These are phyloP conservation scores for Platyrinchus mystaceus DNA, from an alignment of 2,797 vertebrate species.

Conservation along the genomic window DNA sequence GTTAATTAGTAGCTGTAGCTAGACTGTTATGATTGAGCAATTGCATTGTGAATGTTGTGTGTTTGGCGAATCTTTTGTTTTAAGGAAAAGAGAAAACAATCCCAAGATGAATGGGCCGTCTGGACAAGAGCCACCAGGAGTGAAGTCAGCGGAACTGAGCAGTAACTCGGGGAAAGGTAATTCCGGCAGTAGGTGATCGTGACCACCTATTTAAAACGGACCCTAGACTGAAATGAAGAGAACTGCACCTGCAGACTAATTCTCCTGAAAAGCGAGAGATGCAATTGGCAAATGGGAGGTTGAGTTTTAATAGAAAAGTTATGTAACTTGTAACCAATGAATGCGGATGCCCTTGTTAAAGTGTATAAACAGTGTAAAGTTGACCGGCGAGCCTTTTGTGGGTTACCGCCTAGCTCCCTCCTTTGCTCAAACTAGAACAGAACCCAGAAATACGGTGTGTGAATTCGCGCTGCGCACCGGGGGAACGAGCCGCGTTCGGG, in stretches of 20 bases:
- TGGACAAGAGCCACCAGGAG: neutral
- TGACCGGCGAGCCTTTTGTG: neutral
- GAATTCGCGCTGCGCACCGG: neutral
- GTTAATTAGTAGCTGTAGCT: neutral
- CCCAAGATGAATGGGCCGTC: neutral
- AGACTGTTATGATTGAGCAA: neutral
- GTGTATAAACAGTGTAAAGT: neutral
- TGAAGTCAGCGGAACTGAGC: neutral
- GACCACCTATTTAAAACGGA: neutral
- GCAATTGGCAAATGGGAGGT: neutral
- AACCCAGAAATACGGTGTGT: rapidly evolving
- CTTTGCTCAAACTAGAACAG: neutral
- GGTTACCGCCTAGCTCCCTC: neutral
- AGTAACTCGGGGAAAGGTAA: neutral
- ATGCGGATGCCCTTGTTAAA: neutral
- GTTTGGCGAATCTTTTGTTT: neutral
- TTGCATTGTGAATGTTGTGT: neutral
- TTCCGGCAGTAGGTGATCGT: neutral
- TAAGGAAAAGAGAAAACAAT: neutral
- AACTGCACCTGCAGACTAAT: neutral
- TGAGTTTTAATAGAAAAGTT: neutral
- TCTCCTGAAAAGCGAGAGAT: neutral
- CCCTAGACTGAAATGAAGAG: neutral
- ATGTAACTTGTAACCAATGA: neutral
- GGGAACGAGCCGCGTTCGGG: neutral